Evolutionary conservation across 2,797 vertebrate species (phyloP).

Genomic region (Rhinella marina): DNA sequence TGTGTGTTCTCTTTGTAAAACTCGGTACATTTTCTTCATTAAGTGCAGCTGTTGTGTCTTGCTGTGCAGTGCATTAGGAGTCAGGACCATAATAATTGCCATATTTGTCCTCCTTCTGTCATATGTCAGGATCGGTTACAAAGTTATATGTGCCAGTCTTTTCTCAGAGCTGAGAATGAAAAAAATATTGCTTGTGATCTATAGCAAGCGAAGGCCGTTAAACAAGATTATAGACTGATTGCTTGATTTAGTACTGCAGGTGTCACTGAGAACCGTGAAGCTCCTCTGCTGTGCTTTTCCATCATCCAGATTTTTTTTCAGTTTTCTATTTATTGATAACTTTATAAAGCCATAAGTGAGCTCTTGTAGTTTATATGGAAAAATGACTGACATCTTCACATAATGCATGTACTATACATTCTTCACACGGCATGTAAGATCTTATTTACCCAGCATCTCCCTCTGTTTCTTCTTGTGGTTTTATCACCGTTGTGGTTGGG

Average conservation of each 20-base stretch:
- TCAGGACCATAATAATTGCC: constrained; percentile 53
- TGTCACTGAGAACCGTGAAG: constrained; percentile 19
- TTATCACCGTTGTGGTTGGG: background rate
- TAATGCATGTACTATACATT: background rate
- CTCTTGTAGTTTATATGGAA: background rate
- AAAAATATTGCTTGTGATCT: constrained; percentile 55
- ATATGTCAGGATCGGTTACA: constrained; percentile 48
- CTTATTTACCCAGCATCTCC: background rate
- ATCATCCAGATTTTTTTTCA: constrained; percentile 16
- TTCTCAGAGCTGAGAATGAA: constrained; percentile 34
- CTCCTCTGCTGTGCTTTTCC: constrained; percentile 23
- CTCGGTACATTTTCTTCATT: constrained; percentile 37
- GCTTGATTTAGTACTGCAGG: constrained; percentile 49
- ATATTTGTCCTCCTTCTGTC: constrained; percentile 55
- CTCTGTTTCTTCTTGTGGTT: background rate
- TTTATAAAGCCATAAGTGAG: constrained; percentile 20
- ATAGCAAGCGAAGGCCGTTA: constrained; percentile 47
- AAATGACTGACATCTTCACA: background rate
- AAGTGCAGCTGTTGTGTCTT: constrained; percentile 45
- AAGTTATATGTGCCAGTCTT: constrained; percentile 51
- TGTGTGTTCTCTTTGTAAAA: constrained; percentile 39
- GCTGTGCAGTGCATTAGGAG: constrained; percentile 46
- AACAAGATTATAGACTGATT: constrained; percentile 54
- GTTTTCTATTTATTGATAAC: constrained; percentile 6
- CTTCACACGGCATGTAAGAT: background rate